Evolutionary conservation across 2,113 vertebrate species (phyloP), one percentile per base, ranked within the genome.

Genomic region (Lophura nycthemera): DNA sequence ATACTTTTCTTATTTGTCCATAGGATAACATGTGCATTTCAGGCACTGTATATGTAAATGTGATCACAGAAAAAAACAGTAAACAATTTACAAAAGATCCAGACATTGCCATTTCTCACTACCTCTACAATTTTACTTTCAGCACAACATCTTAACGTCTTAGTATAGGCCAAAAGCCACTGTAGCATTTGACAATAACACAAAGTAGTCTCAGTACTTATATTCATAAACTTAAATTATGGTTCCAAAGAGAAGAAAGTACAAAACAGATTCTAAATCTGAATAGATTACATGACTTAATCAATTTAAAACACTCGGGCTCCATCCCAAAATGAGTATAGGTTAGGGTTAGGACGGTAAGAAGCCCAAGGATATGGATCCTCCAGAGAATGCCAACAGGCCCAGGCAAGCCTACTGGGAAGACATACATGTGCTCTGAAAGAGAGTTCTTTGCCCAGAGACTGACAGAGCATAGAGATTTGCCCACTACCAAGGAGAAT

Each of bases 21-120:
- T 60, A 65, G 43, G 11, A 29, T 32, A 59, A 8, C 16, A 24
- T 1, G 1, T 24, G 2, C 47, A n/a, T 8, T 1, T 36, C 22
- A 69, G 16, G 7, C 34, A 32, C 32, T 56, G 8, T 38, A 84
- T 24, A 81, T 74, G 54, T 25, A 61, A 18, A 6, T 60, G 19
- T 27, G 8, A 79, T 75, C n/a, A 47, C 29, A 87, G 71, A 2
- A 71, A 3, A 3, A 14, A 79, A 2, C 30, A 83, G 69, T 9
- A 59, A 83, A 54, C 2, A 47, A 47, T 50, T 80, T 30, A 80
- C 10, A 74, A 10, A 71, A 65, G 5, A 11, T 19, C 14, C 60
- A 47, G 45, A 88, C 40, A 73, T 30, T 83, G 13, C 13, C 61
- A 16, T 54, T 88, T 80, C 64, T 88, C 10, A 42, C 27, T 3